A percentile compares a stretch with the other conserved stretches of the same genome.
These are phyloP conservation scores for Mellivora capensis DNA, from an alignment of 2,113 vertebrate genomes.

Conservation along the genomic window DNA sequence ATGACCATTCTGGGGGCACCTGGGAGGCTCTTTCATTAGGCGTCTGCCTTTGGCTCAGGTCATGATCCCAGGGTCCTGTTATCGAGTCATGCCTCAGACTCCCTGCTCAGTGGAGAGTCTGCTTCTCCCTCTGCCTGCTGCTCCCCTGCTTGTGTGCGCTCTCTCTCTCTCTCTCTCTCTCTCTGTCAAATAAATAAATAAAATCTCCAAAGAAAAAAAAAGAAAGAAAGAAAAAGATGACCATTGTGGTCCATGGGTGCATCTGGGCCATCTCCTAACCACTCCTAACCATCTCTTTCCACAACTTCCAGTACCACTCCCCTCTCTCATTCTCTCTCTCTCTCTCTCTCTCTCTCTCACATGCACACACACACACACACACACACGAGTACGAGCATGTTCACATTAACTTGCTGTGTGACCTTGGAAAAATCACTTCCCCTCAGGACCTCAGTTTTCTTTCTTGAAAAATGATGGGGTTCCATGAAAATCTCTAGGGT, in stretches of 20 bases:
- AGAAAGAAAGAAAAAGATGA: too few species aligned
- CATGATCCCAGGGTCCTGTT: neutral
- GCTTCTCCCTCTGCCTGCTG: neutral
- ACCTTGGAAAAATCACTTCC: neutral
- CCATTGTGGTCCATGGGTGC: accelerated
- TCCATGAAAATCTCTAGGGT: too few species aligned
- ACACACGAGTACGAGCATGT: accelerated
- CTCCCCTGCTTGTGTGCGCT: neutral
- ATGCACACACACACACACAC: neutral
- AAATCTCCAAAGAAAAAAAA: too few species aligned
- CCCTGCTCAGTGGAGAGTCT: neutral
- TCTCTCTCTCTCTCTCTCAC: neutral
- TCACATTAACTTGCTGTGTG: neutral
- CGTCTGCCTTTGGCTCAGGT: neutral
- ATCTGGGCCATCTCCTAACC: neutral
- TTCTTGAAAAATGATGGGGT: too few species aligned
- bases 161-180: too few species aligned
- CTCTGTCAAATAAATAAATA: too few species aligned
- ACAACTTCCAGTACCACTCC: neutral
- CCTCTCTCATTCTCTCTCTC: neutral
- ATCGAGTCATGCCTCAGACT: neutral
- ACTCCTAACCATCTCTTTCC: neutral
- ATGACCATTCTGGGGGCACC: neutral
- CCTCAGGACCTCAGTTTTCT: too few species aligned
- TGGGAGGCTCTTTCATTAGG: neutral